A percentile compares a stretch with the other conserved stretches of the same genome.
phyloP scores from a whole-genome alignment of 2,113 vertebrate genomes.

The Apeltes quadracus region DNA sequence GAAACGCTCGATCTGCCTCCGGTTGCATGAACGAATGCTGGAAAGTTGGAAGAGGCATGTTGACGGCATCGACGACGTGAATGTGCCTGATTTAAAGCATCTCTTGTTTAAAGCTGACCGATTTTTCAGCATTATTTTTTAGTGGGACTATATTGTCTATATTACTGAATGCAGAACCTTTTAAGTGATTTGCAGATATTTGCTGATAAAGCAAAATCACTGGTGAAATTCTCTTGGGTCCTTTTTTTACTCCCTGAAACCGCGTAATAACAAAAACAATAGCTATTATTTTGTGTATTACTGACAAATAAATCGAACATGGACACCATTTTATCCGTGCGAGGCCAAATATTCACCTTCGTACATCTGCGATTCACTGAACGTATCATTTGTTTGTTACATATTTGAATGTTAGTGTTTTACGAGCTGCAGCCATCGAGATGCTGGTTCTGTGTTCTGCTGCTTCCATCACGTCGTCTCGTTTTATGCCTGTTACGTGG shows the following conservation, averaged over 20 bases:
- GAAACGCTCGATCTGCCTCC: neutral
- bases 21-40: constrained; percentile 56
- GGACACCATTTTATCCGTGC: neutral
- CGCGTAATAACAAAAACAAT: neutral
- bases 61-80: constrained; percentile 24
- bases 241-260: neutral
- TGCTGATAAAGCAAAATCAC: neutral
- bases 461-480: constrained; percentile 75
- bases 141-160: neutral
- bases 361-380: constrained; percentile 40
- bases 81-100: constrained; percentile 56
- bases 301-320: neutral
- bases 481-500: constrained; percentile 75
- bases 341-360: neutral
- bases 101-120: constrained; percentile 15
- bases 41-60: constrained; percentile 51
- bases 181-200: neutral
- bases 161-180: neutral
- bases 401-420: constrained; percentile 74
- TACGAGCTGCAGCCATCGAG: constrained; percentile 52
- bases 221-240: neutral
- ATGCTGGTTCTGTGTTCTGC: constrained; percentile 57
- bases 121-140: constrained; percentile 17
- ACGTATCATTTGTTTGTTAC: constrained; percentile 78
- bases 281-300: neutral